These are phyloP conservation scores for Acropternis orthonyx DNA, from an alignment of 2,797 vertebrate species.

Conservation along the genomic window DNA sequence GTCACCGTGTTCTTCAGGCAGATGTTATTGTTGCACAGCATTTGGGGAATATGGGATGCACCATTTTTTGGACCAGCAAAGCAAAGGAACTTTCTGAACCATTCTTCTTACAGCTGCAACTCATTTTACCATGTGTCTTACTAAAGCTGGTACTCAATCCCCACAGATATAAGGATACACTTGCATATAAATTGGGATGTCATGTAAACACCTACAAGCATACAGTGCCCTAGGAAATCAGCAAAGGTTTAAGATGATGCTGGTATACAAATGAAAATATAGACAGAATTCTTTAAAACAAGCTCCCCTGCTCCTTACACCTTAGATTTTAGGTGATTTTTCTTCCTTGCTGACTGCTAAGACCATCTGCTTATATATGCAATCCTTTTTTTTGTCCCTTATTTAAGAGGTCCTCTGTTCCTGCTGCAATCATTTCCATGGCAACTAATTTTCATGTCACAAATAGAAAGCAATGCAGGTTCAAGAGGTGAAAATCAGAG, in stretches of 20 bases:
- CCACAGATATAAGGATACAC: background rate
- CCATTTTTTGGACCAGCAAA: background rate
- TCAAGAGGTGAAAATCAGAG: constrained; percentile 31
- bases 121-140: accelerated
- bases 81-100: background rate
- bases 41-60: background rate
- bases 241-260: background rate
- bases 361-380: background rate
- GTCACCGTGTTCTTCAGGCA: accelerated
- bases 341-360: background rate
- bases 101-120: background rate
- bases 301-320: background rate
- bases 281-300: background rate
- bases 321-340: background rate
- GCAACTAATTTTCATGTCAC: constrained; percentile 56
- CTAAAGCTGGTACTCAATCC: background rate
- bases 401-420: background rate
- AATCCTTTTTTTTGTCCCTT: background rate
- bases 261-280: background rate
- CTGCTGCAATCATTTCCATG: constrained; percentile 53
- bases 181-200: background rate
- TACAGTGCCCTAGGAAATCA: background rate
- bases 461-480: constrained; percentile 12
- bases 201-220: background rate
- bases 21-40: background rate